Conservation (phyloP, 2,888 invertebrate genomes). For the Cosmia trapezina region DNA sequence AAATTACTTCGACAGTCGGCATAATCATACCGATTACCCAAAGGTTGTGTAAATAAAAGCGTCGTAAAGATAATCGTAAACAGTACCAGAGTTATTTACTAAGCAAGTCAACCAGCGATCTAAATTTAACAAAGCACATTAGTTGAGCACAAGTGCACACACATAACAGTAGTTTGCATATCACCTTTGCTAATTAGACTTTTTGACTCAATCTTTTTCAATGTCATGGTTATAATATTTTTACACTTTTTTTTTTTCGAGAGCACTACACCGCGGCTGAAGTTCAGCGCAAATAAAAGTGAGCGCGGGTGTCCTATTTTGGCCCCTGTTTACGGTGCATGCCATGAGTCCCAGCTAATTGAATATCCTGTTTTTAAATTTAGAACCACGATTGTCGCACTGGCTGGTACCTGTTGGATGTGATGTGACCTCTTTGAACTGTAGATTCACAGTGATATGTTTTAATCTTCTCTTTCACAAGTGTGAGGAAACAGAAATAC, state of each 20-base stretch:
- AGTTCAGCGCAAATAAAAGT: constrained; percentile 82
- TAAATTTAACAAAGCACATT: constrained; percentile 69
- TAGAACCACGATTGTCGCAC: constrained; percentile 73
- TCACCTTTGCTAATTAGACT: constrained; percentile 78
- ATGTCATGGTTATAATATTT: constrained; percentile 73
- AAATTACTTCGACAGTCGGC: constrained; percentile 36
- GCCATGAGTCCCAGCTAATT: constrained; percentile 87
- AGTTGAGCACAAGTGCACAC: constrained; percentile 69
- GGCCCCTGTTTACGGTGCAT: constrained; percentile 86
- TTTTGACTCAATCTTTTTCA: constrained; percentile 79
- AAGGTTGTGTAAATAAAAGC: constrained; percentile 48
- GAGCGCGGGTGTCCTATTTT: constrained; percentile 85
- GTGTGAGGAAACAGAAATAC: constrained; percentile 48
- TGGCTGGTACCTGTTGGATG: constrained; percentile 59
- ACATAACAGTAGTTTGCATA: constrained; percentile 59
- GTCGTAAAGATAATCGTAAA: constrained; percentile 46
- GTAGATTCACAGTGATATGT: constrained; percentile 35
- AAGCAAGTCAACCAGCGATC: constrained; percentile 66
- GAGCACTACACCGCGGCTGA: constrained; percentile 63
- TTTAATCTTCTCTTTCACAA: constrained; percentile 42
- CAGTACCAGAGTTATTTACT: constrained; percentile 38
- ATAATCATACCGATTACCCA: constrained; percentile 41
- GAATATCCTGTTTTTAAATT: constrained; percentile 89
- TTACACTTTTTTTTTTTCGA: constrained; percentile 51
- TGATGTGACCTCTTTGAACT: constrained; percentile 57